Evolutionary conservation across 2,113 vertebrate species (phyloP), one percentile per base, ranked within the genome.

Genomic region (Dasypus novemcinctus): DNA sequence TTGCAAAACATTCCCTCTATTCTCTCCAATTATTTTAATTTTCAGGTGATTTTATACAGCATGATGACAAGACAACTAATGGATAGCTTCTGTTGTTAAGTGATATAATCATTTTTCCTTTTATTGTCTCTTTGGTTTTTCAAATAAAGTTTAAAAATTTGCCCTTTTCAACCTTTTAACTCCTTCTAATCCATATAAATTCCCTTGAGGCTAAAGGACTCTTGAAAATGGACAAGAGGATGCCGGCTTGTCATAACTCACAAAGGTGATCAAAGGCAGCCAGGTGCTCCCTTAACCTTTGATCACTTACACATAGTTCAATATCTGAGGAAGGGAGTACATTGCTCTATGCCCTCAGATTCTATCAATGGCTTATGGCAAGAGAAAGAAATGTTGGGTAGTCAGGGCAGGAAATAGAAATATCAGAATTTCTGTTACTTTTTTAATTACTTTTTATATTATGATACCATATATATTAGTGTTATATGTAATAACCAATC

Each of bases 251-350:
- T 96, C 96, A 95, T 96, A 96, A 94, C 83, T 97, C 95, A 92
- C 97, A 95, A 97, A 68, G 63, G 61, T 96, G 94, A 97, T 97
- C 97, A 98, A 98, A 98, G 93, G 15, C 36, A 93, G 43, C 72
- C 94, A 95, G 93, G 83, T 97, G 87, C 52, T 95, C 82, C 92
- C 92, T 95, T 93, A 79, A 92, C 78, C 94, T 98, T 97, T 97
- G 95, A 96, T 97, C 96, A 87, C 92, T 93, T 87, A 78, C 49
- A 36, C 17, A 83, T 13, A 90, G 96, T 96, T 95, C 96, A 97
- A 33, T 97, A 96, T 80, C 82, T 96, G 87, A 97, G 81, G 92
- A 94, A 97, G 66, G 27, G 59, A 95, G 43, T 90, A 81, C 93
- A 68, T 89, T 97, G 82, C 80, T 94, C 93, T 96, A 43, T 93